phyloP scores from a whole-genome alignment of 2,797 vertebrate genomes.

The Odontamblyopus rebecca region DNA sequence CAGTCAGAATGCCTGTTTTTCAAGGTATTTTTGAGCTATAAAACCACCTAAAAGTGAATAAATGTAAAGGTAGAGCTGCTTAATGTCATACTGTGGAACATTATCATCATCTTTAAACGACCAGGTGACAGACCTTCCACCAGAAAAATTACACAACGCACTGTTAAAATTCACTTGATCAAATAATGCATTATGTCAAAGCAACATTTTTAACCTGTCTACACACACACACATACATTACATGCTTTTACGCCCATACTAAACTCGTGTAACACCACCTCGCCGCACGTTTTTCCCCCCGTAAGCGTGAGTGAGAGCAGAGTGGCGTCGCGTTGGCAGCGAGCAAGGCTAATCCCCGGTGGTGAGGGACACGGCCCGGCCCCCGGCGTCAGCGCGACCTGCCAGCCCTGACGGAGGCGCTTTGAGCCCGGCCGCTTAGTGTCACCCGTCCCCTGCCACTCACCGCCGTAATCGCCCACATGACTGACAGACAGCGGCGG shows the following conservation, averaged over 20 bases:
- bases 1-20: no score
- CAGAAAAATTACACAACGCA: no score
- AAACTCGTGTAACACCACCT: slow-evolving; percentile 27
- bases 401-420: slow-evolving; percentile 75
- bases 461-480: slow-evolving; percentile 71
- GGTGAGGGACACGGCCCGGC: slow-evolving; percentile 70
- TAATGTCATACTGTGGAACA: no score
- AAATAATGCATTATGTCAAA: no score
- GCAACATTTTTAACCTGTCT: slow-evolving; percentile 6
- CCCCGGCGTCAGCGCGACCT: slow-evolving; percentile 74
- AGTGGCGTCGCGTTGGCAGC: slow-evolving; percentile 76
- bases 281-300: slow-evolving; percentile 45
- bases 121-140: no score
- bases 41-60: no score
- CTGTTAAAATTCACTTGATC: no score
- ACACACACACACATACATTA: not conserved
- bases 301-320: slow-evolving; percentile 68
- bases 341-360: slow-evolving; percentile 71
- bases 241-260: not conserved
- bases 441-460: slow-evolving; percentile 74
- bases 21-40: no score
- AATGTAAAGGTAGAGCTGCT: no score
- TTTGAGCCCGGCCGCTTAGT: slow-evolving; percentile 77
- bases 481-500: slow-evolving; percentile 77
- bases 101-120: no score